Evolutionary conservation across 2,888 invertebrate genomes (phyloP).

Genomic region (Sturmia bella): DNA sequence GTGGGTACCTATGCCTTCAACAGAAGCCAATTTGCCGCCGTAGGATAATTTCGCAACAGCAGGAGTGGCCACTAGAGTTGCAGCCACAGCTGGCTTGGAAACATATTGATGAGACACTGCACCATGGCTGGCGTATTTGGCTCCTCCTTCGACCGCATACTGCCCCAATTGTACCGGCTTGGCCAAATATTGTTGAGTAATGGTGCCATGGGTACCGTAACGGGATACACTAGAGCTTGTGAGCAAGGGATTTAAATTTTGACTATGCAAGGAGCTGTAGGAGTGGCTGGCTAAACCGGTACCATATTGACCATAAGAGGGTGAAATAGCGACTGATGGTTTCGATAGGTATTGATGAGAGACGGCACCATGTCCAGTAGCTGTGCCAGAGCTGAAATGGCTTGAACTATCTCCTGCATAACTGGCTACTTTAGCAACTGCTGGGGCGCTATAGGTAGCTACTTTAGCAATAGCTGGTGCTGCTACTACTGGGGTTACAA

Average conservation of each 20-base stretch:
- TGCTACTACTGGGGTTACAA: constrained; percentile 31
- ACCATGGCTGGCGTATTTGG: constrained; percentile 64
- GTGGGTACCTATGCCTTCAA: constrained; percentile 52
- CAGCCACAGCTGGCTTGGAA: constrained; percentile 72
- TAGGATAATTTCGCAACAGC: constrained; percentile 66
- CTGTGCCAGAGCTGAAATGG: constrained; percentile 46
- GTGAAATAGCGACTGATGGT: constrained; percentile 55
- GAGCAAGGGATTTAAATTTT: constrained; percentile 62
- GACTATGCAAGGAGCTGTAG: constrained; percentile 59
- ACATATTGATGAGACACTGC: constrained; percentile 75
- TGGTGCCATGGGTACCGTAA: constrained; percentile 66
- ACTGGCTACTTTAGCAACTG: constrained; percentile 46
- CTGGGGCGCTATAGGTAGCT: constrained; percentile 63
- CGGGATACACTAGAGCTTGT: constrained; percentile 53
- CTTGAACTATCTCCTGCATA: constrained; percentile 62
- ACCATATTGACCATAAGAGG: constrained; percentile 77
- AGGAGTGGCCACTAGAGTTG: constrained; percentile 49
- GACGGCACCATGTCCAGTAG: constrained; percentile 34
- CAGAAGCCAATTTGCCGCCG: constrained; percentile 45
- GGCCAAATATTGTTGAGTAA: constrained; percentile 65
- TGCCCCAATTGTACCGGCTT: constrained; percentile 78
- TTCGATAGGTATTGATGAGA: constrained; percentile 73
- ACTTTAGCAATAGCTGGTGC: constrained; percentile 64
- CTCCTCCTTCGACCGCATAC: not conserved
- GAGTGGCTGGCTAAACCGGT: constrained; percentile 74